phyloP scores from a whole-genome alignment of 64 coral and sea anemone species.

The Pocillopora damicornis region DNA sequence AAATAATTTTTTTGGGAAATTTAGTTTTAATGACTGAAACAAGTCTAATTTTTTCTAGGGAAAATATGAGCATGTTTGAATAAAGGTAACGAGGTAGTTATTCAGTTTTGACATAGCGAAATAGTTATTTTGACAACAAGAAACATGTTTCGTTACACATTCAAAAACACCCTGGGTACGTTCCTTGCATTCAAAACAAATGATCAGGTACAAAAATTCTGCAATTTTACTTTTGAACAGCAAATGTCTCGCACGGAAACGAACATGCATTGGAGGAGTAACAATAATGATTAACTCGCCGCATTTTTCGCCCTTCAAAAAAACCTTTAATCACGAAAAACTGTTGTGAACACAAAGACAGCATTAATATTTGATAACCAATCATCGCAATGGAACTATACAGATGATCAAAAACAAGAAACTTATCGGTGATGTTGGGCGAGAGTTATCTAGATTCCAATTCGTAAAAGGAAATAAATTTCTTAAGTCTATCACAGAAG shows the following conservation, averaged over 20 bases:
- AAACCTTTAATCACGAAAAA: background rate
- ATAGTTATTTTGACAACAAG: too few relatives aligned
- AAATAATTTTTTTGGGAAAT: too few relatives aligned
- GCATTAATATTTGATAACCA: slow-evolving; percentile 11
- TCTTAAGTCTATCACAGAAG: background rate
- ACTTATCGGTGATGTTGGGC: background rate
- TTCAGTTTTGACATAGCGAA: too few relatives aligned
- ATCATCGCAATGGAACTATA: background rate
- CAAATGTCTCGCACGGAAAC: background rate
- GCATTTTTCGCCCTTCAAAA: background rate
- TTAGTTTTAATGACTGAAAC: too few relatives aligned
- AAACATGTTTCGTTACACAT: too few relatives aligned
- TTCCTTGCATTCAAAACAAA: too few relatives aligned
- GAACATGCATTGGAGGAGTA: background rate
- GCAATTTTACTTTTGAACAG: too few relatives aligned
- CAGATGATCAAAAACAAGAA: background rate
- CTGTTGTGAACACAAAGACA: background rate
- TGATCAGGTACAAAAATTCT: too few relatives aligned
- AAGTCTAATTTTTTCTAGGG: too few relatives aligned
- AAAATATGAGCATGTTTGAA: too few relatives aligned
- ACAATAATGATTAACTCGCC: background rate
- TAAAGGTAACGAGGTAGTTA: too few relatives aligned
- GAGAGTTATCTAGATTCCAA: background rate
- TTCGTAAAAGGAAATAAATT: background rate
- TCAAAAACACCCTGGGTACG: too few relatives aligned